Evolutionary conservation across 2,113 vertebrate genomes (phyloP), one percentile per base, ranked within the genome.

Genomic region (Sinocyclocheilus rhinocerous): DNA sequence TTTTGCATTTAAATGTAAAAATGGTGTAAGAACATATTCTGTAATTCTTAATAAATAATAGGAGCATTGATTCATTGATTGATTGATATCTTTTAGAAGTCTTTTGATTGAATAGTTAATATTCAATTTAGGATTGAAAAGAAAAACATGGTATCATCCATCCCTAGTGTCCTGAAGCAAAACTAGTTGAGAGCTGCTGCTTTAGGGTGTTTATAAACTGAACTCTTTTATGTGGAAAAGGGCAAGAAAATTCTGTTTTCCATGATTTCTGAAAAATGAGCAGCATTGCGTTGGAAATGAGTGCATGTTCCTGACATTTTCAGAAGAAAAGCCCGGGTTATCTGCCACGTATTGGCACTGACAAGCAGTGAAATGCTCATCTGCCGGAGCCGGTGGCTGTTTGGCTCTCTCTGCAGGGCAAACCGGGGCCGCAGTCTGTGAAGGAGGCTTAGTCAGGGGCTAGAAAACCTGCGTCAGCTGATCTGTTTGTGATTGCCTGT

Each of bases 401-500:
- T 88, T 90, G 90, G 88, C 22, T 63, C 50, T 9, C 65, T 69
- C 26, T 42, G 13, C 84, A 55, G 90, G 90, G 89, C 87, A 87
- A 89, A 90, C 90, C 42, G 45, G 87, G 91, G 89, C 92, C 92
- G 92, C 93, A 42, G 39, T 42, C 39, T 8, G 5, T 42, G 39
- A 42, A 42, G 39, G 39, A 42, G 39, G 9, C 42, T 45, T 10
- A 92, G 93, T 85, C 1, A 93, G 92, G 91, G 92, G 89, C 89
- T 90, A 90, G 92, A 90, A 88, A 89, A 87, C 88, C 84, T 82
- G 90, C 87, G 91, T 91, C 89, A 88, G 89, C 91, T 92, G 89
- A 90, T 92, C 85, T 77, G 90, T 94, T 92, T 92, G 90, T 88
- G 86, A 69, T 88, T 63, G 67, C 81, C 75, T 10, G 22, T 65